Evolutionary conservation across 2,113 vertebrate genomes (phyloP), one percentile per base, ranked within the genome.

Genomic region (Silurus asotus): DNA sequence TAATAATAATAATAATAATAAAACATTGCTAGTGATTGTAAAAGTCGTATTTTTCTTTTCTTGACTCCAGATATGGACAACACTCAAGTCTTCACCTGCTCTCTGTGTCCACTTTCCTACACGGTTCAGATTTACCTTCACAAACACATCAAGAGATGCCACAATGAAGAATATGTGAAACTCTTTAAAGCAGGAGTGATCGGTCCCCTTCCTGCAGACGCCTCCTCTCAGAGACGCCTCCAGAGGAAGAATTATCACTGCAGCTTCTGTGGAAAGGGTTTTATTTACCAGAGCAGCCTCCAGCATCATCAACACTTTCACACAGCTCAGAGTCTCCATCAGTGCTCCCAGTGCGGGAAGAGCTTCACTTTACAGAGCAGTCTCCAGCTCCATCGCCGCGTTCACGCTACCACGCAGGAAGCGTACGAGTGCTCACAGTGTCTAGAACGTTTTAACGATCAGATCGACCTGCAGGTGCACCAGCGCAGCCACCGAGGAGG

Each of bases 101-200:
- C 74, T 13, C 25, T 77, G 49, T 77, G 74, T 28, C 74, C 74
- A 25, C 23, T 77, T 25, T 77, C 74, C 23, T 77, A 77, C 74
- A 77, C 74, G 4, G 74, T 77, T 25, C 74, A 77, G 25, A 77
- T 77, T 25, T 77, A 77, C n/a, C 74, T 77, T 51, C 51, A 77
- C n/a, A 77, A 77, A 56, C 74, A 77, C 74, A 77, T 77, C 74
- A 77, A 55, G 74, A 77, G 74, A 17, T 77, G 74, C 74, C 74
- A 77, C n/a, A 77, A 77, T 28, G 74, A 77, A 25, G 74, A 77
- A 77, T 77, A 77, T 56, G 74, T 77, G 74, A 77, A 77, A 77
- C 74, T 77, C 23, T 77, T 55, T 6, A 77, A 55, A 77, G 55
- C 74, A 7, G 74, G 74, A 25, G 51, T 14, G 74, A 77, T 77